Percentiles rank a stretch among this genome's conserved stretches.
Conservation (phyloP, 2,888 invertebrate genomes). For the Cantharis rustica region DNA sequence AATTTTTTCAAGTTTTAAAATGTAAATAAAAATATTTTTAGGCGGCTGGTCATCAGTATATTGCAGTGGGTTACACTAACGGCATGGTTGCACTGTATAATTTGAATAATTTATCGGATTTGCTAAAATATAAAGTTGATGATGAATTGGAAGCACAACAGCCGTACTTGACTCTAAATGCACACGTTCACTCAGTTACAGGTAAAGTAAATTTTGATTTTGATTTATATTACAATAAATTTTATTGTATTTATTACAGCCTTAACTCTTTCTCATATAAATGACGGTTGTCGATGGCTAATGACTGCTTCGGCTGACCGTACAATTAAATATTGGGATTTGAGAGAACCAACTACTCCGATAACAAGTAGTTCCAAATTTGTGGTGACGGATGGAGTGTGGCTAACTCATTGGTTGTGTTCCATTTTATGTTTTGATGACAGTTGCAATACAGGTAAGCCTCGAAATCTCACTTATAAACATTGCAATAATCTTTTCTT, state of each 20-base stretch:
- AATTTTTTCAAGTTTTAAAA: background rate
- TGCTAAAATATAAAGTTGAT: conserved; percentile 54
- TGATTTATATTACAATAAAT: background rate
- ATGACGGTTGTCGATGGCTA: conserved; percentile 66
- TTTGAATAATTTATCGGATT: conserved; percentile 59
- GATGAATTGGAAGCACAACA: conserved; percentile 57
- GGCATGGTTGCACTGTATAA: conserved; percentile 71
- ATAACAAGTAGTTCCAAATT: conserved; percentile 52
- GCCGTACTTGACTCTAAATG: conserved; percentile 64
- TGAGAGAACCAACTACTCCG: conserved; percentile 56
- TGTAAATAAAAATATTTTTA: conserved; percentile 43
- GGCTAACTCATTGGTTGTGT: conserved; percentile 61
- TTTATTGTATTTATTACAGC: conserved; percentile 42
- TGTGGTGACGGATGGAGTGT: conserved; percentile 57
- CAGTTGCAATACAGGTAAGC: conserved; percentile 35
- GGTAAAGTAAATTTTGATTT: conserved; percentile 54
- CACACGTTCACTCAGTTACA: conserved; percentile 63
- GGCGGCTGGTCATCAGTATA: conserved; percentile 60
- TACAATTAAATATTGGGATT: conserved; percentile 72
- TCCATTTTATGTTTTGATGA: conserved; percentile 56
- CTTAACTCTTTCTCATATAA: conserved; percentile 54
- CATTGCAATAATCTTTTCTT: no score
- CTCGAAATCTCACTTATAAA: no score
- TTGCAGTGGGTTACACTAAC: conserved; percentile 72
- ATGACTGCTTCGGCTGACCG: conserved; percentile 71